phyloP scores from a whole-genome alignment of 1,140 invertebrate genomes.

The Conopomorpha cramerella region DNA sequence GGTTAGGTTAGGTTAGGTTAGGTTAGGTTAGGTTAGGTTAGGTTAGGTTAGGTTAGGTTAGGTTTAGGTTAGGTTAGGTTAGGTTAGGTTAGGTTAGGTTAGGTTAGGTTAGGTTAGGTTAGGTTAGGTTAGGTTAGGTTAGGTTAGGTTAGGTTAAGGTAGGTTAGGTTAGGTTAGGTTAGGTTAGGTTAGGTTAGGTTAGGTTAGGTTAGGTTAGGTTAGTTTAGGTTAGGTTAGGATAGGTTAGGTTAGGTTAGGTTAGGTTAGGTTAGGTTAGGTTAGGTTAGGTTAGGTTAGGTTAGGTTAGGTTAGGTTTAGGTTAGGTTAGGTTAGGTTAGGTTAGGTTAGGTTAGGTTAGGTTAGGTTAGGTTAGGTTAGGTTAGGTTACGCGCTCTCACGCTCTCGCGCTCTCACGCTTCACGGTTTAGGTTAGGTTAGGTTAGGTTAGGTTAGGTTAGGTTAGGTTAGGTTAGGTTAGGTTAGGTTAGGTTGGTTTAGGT shows the following conservation, averaged over 20 bases:
- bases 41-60: not conserved
- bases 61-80: not conserved
- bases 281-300: too few relatives aligned
- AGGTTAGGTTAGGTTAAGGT: not conserved
- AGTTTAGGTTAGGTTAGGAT: slow-evolving; percentile 1
- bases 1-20: not conserved
- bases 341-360: not conserved
- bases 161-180: not conserved
- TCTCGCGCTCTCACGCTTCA: too few relatives aligned
- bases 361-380: not conserved
- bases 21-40: not conserved
- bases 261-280: slow-evolving; percentile 3
- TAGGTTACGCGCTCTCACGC: too few relatives aligned
- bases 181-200: not conserved
- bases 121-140: not conserved
- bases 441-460: slow-evolving; percentile 2
- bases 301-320: too few relatives aligned
- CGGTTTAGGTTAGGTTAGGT: slow-evolving; percentile 9
- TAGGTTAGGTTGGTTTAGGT: slow-evolving; percentile 10
- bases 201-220: not conserved
- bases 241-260: slow-evolving; percentile 3
- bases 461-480: slow-evolving; percentile 12
- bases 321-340: not conserved
- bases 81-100: not conserved
- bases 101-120: not conserved